Base-by-base conservation (phyloP, 37 sponge, comb jelly and placozoan genomes). In the Beroe forskalii region DNA sequence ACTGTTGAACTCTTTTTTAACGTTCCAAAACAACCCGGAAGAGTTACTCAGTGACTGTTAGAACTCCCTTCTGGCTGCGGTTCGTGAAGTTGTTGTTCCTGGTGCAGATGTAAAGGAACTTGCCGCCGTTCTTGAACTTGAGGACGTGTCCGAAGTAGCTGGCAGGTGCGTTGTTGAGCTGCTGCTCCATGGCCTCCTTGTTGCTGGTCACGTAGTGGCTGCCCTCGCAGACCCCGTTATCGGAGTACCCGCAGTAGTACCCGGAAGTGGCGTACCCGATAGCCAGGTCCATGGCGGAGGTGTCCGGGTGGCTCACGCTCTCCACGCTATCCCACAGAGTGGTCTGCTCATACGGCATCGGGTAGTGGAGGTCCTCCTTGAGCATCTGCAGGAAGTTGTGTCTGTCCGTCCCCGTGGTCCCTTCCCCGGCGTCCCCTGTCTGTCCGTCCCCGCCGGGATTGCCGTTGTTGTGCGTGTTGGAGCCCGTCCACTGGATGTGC, bases 391-490 rank as follows among this genome's bases (percentile, higher is more conserved):
- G 94, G 0, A 98, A 93, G 89, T 96, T 98, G 69, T 89, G 69
- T 17, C 96, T 91, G 76, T 98, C 99, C n/a, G 99, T 96, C 19
- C 97, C 97, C 95, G 48, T 12, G 28, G 27, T 80, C 20, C 99
- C 99, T 76, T 98, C 99, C 0, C 99, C 99, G 42, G 99, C 99
- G 64, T 98, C 99, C n/a, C 98, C 99, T 25, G 99, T 93, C 91
- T 98, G 99, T 36, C 99, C 99, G 61, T 98, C 99, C 30, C 99
- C 99, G 35, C 93, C 99, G 19, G 95, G 95, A 60, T 64, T 67
- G 0, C 93, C 91, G 90, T 98, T 98, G 92, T 98, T 98, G 92
- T 98, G 99, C 0, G 99, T 96, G 92, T 98, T 98, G 67, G 98
- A 97, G 62, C 98, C 97, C 40, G 97, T 95, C 97, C 97, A 97